Conservation (phyloP, 2,113 vertebrate genomes). For the Clarias batrachus region DNA sequence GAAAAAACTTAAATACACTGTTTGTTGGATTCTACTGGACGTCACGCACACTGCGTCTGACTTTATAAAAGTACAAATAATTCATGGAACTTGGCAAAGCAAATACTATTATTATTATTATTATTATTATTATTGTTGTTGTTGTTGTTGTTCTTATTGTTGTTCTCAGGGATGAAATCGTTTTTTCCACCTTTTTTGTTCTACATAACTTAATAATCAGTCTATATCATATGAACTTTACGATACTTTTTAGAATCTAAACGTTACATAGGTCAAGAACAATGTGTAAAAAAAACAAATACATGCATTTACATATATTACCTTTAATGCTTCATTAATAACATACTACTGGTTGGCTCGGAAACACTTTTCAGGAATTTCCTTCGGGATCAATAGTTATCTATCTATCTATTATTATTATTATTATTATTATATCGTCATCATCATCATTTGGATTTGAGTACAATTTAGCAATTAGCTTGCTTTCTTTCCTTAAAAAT, state of each 20-base stretch:
- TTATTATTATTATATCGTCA: neutral
- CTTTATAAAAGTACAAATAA: neutral
- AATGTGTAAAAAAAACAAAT: neutral
- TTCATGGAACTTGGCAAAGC: neutral
- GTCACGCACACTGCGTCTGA: neutral
- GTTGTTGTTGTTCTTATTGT: neutral
- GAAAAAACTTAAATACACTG: neutral
- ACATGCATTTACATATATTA: neutral
- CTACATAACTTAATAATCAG: neutral
- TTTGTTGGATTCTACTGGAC: neutral
- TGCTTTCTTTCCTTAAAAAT: neutral
- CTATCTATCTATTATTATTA: neutral
- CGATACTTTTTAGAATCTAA: neutral
- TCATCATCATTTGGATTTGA: neutral
- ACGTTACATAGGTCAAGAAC: neutral
- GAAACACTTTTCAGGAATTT: too few species aligned
- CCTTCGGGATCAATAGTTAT: too few species aligned
- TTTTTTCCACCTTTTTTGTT: neutral
- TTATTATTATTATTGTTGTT: neutral
- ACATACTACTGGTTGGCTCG: too few species aligned
- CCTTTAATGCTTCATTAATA: neutral
- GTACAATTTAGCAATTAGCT: neutral
- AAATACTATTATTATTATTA: neutral
- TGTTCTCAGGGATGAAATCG: neutral
- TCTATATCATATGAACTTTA: neutral